Evolutionary conservation across 2,888 invertebrate genomes (phyloP).

Genomic region (Empis stercorea): DNA sequence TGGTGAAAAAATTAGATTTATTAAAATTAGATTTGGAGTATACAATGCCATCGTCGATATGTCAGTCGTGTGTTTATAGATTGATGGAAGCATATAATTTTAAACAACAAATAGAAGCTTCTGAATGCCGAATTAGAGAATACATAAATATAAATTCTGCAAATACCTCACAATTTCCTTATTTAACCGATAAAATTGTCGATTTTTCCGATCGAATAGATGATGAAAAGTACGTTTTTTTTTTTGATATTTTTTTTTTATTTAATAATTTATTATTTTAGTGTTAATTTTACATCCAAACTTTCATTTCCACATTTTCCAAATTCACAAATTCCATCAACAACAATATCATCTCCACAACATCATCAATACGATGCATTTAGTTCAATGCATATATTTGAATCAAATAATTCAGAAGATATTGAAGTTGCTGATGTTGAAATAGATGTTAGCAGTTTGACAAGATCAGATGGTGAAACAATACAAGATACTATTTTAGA

Average conservation of each 20-base stretch:
- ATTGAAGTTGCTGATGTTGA: constrained; percentile 21
- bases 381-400: constrained; percentile 17
- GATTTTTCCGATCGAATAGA: not conserved
- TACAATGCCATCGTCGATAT: constrained; percentile 22
- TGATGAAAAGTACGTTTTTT: not conserved
- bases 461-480: constrained; percentile 23
- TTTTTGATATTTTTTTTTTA: too few relatives aligned
- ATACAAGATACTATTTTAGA: constrained; percentile 17
- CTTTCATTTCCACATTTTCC: not conserved
- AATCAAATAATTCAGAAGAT: constrained; percentile 18
- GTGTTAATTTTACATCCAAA: too few relatives aligned
- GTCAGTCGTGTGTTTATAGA: constrained; percentile 25
- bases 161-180: not conserved
- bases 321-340: not conserved
- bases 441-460: constrained; percentile 24
- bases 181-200: not conserved
- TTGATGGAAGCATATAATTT: constrained; percentile 25
- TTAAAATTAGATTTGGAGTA: constrained; percentile 18
- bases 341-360: not conserved
- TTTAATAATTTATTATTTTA: too few relatives aligned
- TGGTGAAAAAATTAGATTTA: constrained; percentile 7
- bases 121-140: constrained; percentile 22
- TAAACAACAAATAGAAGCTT: constrained; percentile 24
- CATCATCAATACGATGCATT: not conserved
- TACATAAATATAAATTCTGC: constrained; percentile 14